Evolutionary conservation across 2,888 invertebrate species (phyloP).

Genomic region (Metacarcinus magister): DNA sequence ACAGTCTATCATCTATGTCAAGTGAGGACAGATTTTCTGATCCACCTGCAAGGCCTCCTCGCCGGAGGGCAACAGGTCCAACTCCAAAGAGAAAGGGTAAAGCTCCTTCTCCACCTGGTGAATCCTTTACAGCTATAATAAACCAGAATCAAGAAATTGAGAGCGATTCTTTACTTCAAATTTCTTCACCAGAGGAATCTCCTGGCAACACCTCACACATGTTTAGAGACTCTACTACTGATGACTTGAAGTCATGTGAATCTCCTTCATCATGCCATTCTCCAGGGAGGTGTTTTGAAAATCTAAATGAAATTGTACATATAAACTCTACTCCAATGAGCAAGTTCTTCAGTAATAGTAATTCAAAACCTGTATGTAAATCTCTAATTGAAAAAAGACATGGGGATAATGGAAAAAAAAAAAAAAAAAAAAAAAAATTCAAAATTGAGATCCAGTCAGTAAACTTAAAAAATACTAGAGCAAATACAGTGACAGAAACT

Average conservation of each 20-base stretch:
- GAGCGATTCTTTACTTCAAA: neutral
- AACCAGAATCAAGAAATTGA: neutral
- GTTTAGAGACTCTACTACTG: neutral
- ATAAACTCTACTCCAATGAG: neutral
- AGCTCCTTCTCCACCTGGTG: conserved; percentile 72
- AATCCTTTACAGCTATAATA: neutral
- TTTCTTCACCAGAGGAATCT: conserved; percentile 18
- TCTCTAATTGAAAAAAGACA: neutral
- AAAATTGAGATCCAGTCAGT: conserved; percentile 53
- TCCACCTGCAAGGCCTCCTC: conserved; percentile 71
- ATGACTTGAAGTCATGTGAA: conserved; percentile 47
- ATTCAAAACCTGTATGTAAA: neutral
- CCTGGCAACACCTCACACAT: neutral
- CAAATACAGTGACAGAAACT: neutral
- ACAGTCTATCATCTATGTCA: neutral
- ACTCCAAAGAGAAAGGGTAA: conserved; percentile 66
- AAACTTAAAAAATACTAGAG: neutral
- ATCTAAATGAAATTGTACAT: conserved; percentile 15
- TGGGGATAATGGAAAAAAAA: neutral
- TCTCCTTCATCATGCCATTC: conserved; percentile 49
- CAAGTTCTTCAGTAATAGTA: neutral
- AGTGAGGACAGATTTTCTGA: conserved; percentile 15
- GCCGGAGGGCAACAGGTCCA: conserved; percentile 62
- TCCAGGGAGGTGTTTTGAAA: conserved; percentile 58
- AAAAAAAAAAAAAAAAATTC: neutral